These are phyloP conservation scores for Carassius carassius DNA, from an alignment of 2,113 vertebrate species.

Conservation along the genomic window DNA sequence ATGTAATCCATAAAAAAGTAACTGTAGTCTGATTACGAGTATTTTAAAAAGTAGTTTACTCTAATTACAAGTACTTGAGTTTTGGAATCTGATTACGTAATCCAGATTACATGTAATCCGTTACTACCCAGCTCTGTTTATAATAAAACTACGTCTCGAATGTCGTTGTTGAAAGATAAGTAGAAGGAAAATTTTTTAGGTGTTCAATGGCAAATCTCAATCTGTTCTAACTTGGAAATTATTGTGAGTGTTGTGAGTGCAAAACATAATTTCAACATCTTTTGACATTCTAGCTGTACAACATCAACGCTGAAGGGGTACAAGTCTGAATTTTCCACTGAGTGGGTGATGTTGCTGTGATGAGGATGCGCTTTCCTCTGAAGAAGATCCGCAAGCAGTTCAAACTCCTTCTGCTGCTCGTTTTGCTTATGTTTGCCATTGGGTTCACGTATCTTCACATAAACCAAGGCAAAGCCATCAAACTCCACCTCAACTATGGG, in stretches of 20 bases:
- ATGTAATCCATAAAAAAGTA: no score
- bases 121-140: no score
- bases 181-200: neutral
- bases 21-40: no score
- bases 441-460: conserved; percentile 97
- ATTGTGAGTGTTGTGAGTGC: neutral
- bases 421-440: conserved; percentile 89
- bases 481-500: conserved; percentile 86
- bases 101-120: no score
- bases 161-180: neutral
- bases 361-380: conserved; percentile 95
- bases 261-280: neutral
- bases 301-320: conserved; percentile 16
- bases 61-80: no score
- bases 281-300: conserved; percentile 19
- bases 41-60: no score
- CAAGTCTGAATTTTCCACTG: conserved; percentile 48
- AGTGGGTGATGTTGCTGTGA: conserved; percentile 46
- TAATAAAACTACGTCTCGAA: no score
- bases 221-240: neutral
- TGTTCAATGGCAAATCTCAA: neutral
- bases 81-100: no score
- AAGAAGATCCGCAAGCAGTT: conserved; percentile 98
- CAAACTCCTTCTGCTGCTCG: conserved; percentile 91
- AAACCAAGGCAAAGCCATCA: conserved; percentile 89